A percentile compares a stretch with the other conserved stretches of the same genome.
Evolutionary conservation across 2,888 invertebrate species (phyloP).

Genomic region (Atethmia centrago): DNA sequence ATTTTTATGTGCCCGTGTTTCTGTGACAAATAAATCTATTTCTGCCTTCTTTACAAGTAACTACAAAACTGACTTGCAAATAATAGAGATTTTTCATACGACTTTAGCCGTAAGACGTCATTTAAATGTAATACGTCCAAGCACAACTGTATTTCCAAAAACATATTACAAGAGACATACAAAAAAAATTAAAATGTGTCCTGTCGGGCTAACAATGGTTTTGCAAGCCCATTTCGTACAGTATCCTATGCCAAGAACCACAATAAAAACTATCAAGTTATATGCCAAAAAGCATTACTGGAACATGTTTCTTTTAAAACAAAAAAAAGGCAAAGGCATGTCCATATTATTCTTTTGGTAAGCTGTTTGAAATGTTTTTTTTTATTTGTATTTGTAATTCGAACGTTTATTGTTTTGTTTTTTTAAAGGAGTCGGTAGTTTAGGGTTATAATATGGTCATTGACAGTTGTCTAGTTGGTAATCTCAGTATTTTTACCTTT

Average conservation of each 20-base stretch:
- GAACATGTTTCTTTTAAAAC: conserved; percentile 49
- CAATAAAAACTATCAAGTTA: conserved; percentile 51
- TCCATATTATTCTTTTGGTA: conserved; percentile 27
- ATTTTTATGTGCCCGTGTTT: too few species aligned
- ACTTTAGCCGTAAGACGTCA: not conserved
- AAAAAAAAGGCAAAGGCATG: conserved; percentile 17
- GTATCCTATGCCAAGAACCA: conserved; percentile 53
- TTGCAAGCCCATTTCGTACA: conserved; percentile 29
- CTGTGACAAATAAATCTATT: too few species aligned
- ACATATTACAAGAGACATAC: conserved; percentile 1
- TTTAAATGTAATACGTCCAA: not conserved
- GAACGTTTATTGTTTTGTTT: not conserved
- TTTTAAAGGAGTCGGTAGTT: not conserved
- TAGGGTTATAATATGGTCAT: not conserved
- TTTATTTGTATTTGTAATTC: not conserved
- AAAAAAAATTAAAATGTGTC: conserved; percentile 41
- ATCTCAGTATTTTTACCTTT: not conserved
- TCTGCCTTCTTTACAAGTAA: too few species aligned
- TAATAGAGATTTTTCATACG: not conserved
- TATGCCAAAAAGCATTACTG: conserved; percentile 61
- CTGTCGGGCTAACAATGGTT: conserved; percentile 27
- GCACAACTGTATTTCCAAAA: not conserved
- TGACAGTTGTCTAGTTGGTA: not conserved
- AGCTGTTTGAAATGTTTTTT: conserved; percentile 2
- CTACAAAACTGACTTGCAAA: not conserved